phyloP scores from a whole-genome alignment of 2,113 vertebrate genomes.

The Ia io region DNA sequence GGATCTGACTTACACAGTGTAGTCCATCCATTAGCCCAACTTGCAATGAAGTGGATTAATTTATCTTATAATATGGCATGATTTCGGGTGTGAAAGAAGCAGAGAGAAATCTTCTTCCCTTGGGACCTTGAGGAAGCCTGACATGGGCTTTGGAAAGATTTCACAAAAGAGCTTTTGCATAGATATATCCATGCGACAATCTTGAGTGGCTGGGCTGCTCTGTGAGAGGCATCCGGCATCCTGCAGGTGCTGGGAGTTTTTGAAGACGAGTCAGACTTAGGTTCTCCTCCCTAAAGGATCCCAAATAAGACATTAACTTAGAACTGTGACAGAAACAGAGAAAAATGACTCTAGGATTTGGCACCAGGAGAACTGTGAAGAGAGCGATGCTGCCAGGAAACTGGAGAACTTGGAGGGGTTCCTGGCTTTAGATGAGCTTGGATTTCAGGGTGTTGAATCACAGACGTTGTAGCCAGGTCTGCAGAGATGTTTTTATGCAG shows the following conservation, averaged over 20 bases:
- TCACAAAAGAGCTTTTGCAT: not conserved
- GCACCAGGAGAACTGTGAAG: not conserved
- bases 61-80: not conserved
- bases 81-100: constrained; percentile 7
- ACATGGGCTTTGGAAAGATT: not conserved
- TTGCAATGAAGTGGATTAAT: not conserved
- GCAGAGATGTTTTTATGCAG: not conserved
- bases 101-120: constrained; percentile 1
- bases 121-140: not conserved
- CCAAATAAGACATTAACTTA: not conserved
- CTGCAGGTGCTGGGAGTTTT: not conserved
- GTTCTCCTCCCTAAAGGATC: not conserved
- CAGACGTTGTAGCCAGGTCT: not conserved
- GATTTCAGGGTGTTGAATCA: not conserved
- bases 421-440: not conserved
- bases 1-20: not conserved
- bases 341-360: not conserved
- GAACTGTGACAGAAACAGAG: not conserved
- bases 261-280: not conserved
- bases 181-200: not conserved
- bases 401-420: not conserved
- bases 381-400: not conserved
- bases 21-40: not conserved
- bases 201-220: not conserved
- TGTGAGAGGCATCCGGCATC: not conserved